Evolutionary conservation across 1,140 invertebrate genomes (phyloP).

Genomic region (Teleogryllus occipitalis): DNA sequence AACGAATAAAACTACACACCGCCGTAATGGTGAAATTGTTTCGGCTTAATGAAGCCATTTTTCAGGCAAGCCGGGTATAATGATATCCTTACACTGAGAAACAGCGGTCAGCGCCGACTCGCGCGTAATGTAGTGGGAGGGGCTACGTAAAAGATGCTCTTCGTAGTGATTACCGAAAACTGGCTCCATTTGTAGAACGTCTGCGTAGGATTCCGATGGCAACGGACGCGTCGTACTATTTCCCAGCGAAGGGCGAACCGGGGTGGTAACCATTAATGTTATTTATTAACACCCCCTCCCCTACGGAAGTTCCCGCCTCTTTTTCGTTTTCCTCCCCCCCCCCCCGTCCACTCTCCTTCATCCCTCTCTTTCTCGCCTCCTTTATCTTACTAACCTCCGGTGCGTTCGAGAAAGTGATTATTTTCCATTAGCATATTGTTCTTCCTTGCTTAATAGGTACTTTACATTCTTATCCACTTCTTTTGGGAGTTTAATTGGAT

Average conservation of each 20-base stretch:
- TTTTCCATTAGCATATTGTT: slow-evolving; percentile 5
- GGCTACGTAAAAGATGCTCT: not conserved
- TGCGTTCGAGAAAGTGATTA: not conserved
- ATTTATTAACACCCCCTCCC: not conserved
- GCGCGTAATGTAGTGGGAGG: not conserved
- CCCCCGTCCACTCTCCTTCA: not conserved
- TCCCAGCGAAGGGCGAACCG: not conserved
- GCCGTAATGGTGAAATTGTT: too few species aligned
- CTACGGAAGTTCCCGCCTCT: too few species aligned
- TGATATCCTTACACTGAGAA: not conserved
- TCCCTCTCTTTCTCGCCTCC: not conserved
- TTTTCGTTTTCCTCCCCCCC: too few species aligned
- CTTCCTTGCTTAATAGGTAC: not conserved
- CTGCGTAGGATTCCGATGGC: too few species aligned
- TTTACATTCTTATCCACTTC: not conserved
- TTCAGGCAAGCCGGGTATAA: not conserved
- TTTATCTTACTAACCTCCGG: not conserved
- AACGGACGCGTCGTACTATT: not conserved
- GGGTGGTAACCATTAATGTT: not conserved
- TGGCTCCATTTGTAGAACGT: not conserved
- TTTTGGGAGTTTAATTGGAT: not conserved
- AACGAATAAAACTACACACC: too few species aligned
- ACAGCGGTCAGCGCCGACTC: not conserved
- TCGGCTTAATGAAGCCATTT: not conserved
- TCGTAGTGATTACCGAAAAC: not conserved